Conservation (phyloP, 2,888 invertebrate genomes). For the Drosophila engyochracea region DNA sequence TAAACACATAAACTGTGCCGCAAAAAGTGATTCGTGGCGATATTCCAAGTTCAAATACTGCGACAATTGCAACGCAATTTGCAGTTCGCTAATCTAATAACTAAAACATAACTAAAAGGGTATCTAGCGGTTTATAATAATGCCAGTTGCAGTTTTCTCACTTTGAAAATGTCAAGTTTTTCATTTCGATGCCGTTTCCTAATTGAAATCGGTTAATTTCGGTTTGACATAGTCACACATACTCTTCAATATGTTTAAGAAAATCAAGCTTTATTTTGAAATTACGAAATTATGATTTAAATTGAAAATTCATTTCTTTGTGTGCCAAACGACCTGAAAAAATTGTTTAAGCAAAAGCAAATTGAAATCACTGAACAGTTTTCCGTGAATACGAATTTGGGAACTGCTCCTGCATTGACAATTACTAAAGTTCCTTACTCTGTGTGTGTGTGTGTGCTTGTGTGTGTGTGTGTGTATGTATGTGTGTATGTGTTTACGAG, state of each 20-base stretch:
- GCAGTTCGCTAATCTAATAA: not conserved
- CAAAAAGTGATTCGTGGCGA: not conserved
- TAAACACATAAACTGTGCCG: not conserved
- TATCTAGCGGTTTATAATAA: not conserved
- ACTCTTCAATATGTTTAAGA: not conserved
- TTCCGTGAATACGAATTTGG: not conserved
- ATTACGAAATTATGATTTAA: not conserved
- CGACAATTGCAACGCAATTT: not conserved
- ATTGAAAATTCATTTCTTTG: no score
- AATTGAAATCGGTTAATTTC: not conserved
- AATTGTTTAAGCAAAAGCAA: not conserved
- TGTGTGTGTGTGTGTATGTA: not conserved
- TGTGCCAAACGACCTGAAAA: not conserved
- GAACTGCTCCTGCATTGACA: not conserved
- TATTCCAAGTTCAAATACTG: not conserved
- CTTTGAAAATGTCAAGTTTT: not conserved
- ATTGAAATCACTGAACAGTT: not conserved
- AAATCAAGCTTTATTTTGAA: not conserved
- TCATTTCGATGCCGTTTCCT: not conserved
- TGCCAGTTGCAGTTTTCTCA: no score
- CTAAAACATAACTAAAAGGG: no score
- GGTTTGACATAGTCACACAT: not conserved
- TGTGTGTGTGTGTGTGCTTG: slow-evolving; percentile 1
- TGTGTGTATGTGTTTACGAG: not conserved
- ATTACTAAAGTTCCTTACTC: slow-evolving; percentile 6